These are phyloP conservation scores for Lucifuga dentata DNA, from an alignment of 2,113 vertebrate genomes.

Conservation along the genomic window DNA sequence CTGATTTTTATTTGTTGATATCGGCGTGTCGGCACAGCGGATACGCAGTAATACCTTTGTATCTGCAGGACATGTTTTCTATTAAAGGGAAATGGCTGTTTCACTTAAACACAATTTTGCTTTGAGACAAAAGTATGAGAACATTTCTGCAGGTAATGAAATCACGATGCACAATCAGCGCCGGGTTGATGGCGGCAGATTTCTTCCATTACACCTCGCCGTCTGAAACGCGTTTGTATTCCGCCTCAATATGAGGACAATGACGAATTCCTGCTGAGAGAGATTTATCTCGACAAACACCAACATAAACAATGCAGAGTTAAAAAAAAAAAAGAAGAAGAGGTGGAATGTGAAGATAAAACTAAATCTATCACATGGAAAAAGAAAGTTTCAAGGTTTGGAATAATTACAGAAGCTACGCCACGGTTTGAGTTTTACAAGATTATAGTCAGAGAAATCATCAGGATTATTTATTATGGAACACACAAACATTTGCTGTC, in stretches of 20 bases:
- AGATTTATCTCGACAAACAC: constrained; percentile 52
- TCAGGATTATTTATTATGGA: no score
- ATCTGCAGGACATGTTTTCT: constrained; percentile 71
- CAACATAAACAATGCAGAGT: constrained; percentile 72
- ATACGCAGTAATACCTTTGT: constrained; percentile 52
- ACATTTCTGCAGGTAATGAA: constrained; percentile 65
- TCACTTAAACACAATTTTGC: constrained; percentile 61
- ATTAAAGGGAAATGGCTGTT: constrained; percentile 64
- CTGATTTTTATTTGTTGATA: constrained; percentile 63
- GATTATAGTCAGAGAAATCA: no score
- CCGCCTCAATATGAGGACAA: constrained; percentile 52
- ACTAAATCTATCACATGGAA: constrained; percentile 74
- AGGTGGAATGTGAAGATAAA: constrained; percentile 74
- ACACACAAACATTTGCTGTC: no score
- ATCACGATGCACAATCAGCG: constrained; percentile 63
- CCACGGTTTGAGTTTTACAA: constrained; percentile 56
- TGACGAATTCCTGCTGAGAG: constrained; percentile 63
- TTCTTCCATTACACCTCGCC: constrained; percentile 67
- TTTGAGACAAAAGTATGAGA: constrained; percentile 39
- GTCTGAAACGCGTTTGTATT: constrained; percentile 31
- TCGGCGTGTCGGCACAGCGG: constrained; percentile 45
- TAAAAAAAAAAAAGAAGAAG: constrained; percentile 38
- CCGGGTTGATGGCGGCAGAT: constrained; percentile 50
- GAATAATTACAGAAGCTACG: constrained; percentile 75
- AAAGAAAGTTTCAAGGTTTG: constrained; percentile 79